phyloP scores from a whole-genome alignment of 2,113 vertebrate species.

The Speoplatyrhinus poulsoni region DNA sequence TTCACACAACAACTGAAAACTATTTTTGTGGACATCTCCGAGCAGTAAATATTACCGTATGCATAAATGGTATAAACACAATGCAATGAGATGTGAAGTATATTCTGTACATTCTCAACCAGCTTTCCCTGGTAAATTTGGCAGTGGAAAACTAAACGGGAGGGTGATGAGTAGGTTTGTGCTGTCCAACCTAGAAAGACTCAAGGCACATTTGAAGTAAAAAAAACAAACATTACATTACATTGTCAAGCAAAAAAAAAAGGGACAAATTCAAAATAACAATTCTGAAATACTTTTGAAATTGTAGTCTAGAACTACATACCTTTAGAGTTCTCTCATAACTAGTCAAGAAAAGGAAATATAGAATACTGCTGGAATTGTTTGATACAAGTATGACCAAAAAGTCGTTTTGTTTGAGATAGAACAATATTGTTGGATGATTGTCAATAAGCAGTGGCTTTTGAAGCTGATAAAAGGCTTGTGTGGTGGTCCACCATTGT shows the following conservation, averaged over 20 bases:
- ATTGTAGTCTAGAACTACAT: conserved; percentile 1
- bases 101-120: not conserved
- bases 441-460: conserved; percentile 61
- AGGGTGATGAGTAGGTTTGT: conserved; percentile 36
- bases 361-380: conserved; percentile 49
- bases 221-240: conserved; percentile 31
- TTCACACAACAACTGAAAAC: no score
- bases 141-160: conserved; percentile 8
- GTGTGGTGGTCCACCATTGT: conserved; percentile 16
- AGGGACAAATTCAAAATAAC: conserved; percentile 9
- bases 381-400: conserved; percentile 23
- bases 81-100: not conserved
- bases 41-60: not conserved
- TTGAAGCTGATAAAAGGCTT: no score
- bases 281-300: conserved; percentile 10
- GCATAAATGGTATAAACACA: not conserved
- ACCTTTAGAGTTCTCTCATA: not conserved
- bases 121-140: conserved; percentile 9
- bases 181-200: conserved; percentile 36
- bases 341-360: conserved; percentile 3
- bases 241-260: conserved; percentile 42
- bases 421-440: conserved; percentile 52
- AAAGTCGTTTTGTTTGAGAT: conserved; percentile 19
- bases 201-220: conserved; percentile 45
- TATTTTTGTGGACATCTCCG: no score